These are phyloP conservation scores for Hydrotaea diabolus DNA, from an alignment of 2,888 invertebrate genomes.

Conservation along the genomic window DNA sequence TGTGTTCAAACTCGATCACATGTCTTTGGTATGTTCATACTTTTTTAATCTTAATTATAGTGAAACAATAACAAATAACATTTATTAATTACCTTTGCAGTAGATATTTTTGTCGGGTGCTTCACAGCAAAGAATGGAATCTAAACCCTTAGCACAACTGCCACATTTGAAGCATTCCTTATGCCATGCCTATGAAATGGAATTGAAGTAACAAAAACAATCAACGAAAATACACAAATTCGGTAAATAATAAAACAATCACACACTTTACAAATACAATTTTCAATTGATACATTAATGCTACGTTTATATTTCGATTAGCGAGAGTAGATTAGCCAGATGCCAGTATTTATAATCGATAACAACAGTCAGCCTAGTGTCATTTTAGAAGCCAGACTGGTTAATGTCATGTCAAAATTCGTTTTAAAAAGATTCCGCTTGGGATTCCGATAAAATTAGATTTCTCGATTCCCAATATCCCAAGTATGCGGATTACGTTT, in stretches of 20 bases:
- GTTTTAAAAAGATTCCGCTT: too few relatives aligned
- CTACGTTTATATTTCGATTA: too few relatives aligned
- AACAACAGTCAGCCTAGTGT: too few relatives aligned
- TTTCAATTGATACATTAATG: not conserved
- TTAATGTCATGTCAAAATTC: too few relatives aligned
- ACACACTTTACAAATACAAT: not conserved
- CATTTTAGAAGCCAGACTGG: too few relatives aligned
- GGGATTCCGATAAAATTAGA: too few relatives aligned
- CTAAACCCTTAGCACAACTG: constrained; percentile 92
- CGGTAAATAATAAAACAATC: too few relatives aligned
- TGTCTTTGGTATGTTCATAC: not conserved
- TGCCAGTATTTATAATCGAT: too few relatives aligned
- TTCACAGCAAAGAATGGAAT: constrained; percentile 95
- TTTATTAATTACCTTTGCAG: constrained; percentile 89
- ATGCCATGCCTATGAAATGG: constrained; percentile 84
- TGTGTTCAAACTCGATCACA: too few relatives aligned
- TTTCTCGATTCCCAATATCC: too few relatives aligned
- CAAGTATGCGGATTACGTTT: too few relatives aligned
- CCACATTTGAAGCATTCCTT: constrained; percentile 96
- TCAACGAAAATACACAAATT: constrained; percentile 10
- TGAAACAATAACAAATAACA: not conserved
- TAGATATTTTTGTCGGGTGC: constrained; percentile 97
- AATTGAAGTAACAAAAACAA: constrained; percentile 19
- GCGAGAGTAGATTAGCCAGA: too few relatives aligned
- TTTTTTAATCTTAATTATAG: not conserved